These are phyloP conservation scores for Diaperis boleti DNA, from an alignment of 2,888 invertebrate species.

Conservation along the genomic window DNA sequence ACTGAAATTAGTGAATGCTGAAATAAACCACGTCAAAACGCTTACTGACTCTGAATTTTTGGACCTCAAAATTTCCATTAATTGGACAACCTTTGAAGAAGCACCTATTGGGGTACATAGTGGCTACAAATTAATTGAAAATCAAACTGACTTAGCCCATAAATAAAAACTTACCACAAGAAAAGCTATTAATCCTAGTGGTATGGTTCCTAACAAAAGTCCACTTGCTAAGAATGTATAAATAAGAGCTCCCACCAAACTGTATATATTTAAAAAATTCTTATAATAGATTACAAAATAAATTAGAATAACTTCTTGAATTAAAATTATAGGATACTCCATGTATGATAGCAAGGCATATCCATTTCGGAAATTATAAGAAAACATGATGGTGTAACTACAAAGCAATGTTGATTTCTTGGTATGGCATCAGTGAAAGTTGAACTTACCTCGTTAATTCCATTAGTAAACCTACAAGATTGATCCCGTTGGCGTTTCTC, in stretches of 20 bases:
- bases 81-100: constrained; percentile 84
- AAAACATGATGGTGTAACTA: constrained; percentile 84
- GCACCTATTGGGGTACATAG: constrained; percentile 84
- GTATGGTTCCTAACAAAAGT: constrained; percentile 66
- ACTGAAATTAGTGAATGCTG: constrained; percentile 85
- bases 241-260: constrained; percentile 62
- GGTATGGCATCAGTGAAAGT: too few species aligned
- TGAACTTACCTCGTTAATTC: constrained; percentile 75
- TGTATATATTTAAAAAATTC: constrained; percentile 67
- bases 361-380: constrained; percentile 82
- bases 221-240: constrained; percentile 66
- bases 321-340: constrained; percentile 85
- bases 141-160: neutral
- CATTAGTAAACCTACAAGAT: constrained; percentile 74
- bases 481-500: constrained; percentile 78
- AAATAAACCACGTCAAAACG: constrained; percentile 84
- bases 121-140: constrained; percentile 71
- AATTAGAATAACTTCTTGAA: constrained; percentile 81
- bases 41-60: constrained; percentile 84
- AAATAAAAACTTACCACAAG: constrained; percentile 73
- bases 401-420: too few species aligned
- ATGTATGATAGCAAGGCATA: constrained; percentile 83
- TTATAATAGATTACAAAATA: constrained; percentile 79
- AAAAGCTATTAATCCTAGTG: constrained; percentile 70
- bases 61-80: constrained; percentile 77